Conservation (phyloP, 2,113 vertebrate genomes). For the Labrus mixtus region DNA sequence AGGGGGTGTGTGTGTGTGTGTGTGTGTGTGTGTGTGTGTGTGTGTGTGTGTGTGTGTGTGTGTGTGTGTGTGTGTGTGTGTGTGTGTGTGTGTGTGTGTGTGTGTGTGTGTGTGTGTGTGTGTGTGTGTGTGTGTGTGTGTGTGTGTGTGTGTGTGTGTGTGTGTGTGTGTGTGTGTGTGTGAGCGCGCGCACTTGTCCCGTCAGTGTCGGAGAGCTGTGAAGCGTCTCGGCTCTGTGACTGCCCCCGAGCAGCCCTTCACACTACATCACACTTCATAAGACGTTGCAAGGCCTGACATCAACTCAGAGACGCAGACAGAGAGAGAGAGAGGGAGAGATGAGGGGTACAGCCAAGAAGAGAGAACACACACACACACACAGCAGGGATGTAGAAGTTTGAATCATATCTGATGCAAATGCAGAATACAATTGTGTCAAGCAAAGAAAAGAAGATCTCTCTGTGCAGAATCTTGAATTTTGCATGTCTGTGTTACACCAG, state of each 20-base stretch:
- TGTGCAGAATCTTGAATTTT: no score
- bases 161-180: background rate
- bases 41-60: background rate
- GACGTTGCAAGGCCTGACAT: conserved; percentile 29
- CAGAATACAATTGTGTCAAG: background rate
- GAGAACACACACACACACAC: background rate
- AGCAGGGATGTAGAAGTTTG: background rate
- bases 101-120: background rate
- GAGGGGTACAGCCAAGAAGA: no score
- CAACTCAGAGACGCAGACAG: background rate
- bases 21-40: background rate
- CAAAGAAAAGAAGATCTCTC: no score
- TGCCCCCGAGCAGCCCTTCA: conserved; percentile 41
- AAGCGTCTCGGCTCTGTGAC: conserved; percentile 36
- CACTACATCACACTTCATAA: conserved; percentile 45
- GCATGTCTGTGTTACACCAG: no score
- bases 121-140: background rate
- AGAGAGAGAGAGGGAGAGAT: background rate
- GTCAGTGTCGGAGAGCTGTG: conserved; percentile 31
- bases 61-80: background rate
- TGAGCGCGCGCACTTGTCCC: no score
- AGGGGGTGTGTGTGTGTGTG: background rate
- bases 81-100: background rate
- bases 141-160: background rate
- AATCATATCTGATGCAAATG: background rate